Evolutionary conservation across 2,797 vertebrate species (phyloP), one percentile per base, ranked within the genome.

Genomic region (Anisognathus igniventris): DNA sequence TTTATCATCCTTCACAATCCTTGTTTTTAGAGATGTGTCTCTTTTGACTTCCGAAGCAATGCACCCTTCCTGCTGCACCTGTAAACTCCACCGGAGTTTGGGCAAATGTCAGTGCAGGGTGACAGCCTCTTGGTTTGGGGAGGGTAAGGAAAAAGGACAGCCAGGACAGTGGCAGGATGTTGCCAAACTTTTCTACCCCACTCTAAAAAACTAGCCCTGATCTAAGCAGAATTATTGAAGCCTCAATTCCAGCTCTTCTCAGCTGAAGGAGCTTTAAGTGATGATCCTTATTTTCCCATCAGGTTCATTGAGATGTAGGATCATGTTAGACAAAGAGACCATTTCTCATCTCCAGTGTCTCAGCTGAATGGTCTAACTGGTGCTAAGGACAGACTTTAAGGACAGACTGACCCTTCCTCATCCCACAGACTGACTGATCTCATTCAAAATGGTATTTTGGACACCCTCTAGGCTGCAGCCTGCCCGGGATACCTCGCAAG

Each of bases 301-400:
- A 40, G 39, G 39, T 40, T 40, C 39, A 23, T 18, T 5, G 5
- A 9, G 13, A 7, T 9, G 14, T 6, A 3, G 40, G 12, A 8
- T 44, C 48, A 18, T 37, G 18, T 37, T 28, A 28, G 42, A 18
- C 14, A 35, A 45, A 45, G 9, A 0, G 3, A 72, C 12, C 8
- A 7, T 64, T 72, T 70, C 37, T 54, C 14, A 40, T 19, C 12
- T 45, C 15, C 5, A 12, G 5, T 33, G 22, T 61, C 28, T 14
- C 2, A 1, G 12, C 0, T 51, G 9, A 25, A 18, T 2, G 4
- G 6, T 64, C 4, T 51, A 23, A 47, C 50, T 30, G 28, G 16
- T 33, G 25, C 37, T 39, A 12, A 70, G 35, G 37, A 25, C 37
- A 27, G 65, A 12, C 18, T 83, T 45, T 39, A 11, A 21, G 53